phyloP scores from a whole-genome alignment of 1,140 invertebrate genomes.

The Drosophila orena region DNA sequence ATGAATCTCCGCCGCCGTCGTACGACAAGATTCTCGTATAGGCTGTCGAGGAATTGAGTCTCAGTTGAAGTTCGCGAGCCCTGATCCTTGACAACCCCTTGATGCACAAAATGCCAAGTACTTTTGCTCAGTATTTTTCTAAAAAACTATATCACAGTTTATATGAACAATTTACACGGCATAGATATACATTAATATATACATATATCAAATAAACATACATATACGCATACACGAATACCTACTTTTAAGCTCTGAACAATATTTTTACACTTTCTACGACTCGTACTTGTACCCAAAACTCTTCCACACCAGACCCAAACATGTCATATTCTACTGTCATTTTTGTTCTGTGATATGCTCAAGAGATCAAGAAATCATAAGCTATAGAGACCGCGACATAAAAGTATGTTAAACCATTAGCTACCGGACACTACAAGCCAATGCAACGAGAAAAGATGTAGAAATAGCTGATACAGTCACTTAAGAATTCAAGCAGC shows the following conservation, averaged over 20 bases:
- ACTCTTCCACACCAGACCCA: slow-evolving; percentile 22
- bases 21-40: slow-evolving; percentile 87
- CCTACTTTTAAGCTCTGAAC: slow-evolving; percentile 62
- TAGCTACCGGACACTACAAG: slow-evolving; percentile 28
- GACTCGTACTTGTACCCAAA: slow-evolving; percentile 45
- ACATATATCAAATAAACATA: slow-evolving; percentile 47
- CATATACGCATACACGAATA: slow-evolving; percentile 49
- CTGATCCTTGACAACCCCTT: slow-evolving; percentile 26
- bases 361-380: slow-evolving; percentile 71
- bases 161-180: slow-evolving; percentile 74
- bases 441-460: slow-evolving; percentile 31
- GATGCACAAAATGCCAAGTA: slow-evolving; percentile 49
- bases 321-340: slow-evolving; percentile 69
- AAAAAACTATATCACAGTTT: slow-evolving; percentile 73
- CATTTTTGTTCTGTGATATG: slow-evolving; percentile 83
- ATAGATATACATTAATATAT: slow-evolving; percentile 46
- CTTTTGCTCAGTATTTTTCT: slow-evolving; percentile 81
- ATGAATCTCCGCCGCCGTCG: slow-evolving; percentile 87
- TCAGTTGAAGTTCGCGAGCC: slow-evolving; percentile 32
- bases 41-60: slow-evolving; percentile 61
- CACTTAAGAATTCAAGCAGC: slow-evolving; percentile 23
- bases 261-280: slow-evolving; percentile 69
- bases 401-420: slow-evolving; percentile 28
- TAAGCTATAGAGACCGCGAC: slow-evolving; percentile 35
- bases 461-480: slow-evolving; percentile 29